A percentile compares a stretch with the other conserved stretches of the same genome.
phyloP scores from a whole-genome alignment of 2,797 vertebrate species.

The Leptoclinus maculatus region DNA sequence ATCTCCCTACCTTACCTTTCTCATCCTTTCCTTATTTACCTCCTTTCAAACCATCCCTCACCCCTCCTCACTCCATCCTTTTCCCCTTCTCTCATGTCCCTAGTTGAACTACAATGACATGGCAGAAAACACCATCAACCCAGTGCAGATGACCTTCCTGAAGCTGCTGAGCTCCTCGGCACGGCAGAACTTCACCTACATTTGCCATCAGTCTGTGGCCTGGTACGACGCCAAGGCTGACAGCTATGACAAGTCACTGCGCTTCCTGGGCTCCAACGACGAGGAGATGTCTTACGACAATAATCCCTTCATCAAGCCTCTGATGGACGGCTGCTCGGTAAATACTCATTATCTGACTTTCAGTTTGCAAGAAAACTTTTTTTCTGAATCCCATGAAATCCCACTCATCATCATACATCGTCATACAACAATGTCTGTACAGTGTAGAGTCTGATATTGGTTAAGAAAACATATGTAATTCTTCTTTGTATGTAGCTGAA shows the following conservation, averaged over 20 bases:
- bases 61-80: neutral
- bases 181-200: constrained; percentile 97
- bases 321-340: constrained; percentile 95
- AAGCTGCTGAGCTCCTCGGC: constrained; percentile 96
- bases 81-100: neutral
- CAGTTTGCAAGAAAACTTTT: constrained; percentile 44
- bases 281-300: constrained; percentile 99
- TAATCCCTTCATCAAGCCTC: constrained; percentile 93
- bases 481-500: neutral
- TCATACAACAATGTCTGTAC: neutral
- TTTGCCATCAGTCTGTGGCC: constrained; percentile 95
- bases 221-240: constrained; percentile 92
- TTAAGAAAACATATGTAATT: neutral
- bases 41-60: neutral
- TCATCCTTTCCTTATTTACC: neutral
- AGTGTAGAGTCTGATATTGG: neutral
- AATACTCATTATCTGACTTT: constrained; percentile 62
- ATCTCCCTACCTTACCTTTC: constrained; percentile 4
- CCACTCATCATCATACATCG: constrained; percentile 43
- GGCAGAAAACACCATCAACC: constrained; percentile 90
- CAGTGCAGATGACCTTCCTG: constrained; percentile 98
- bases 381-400: constrained; percentile 36
- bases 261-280: constrained; percentile 98
- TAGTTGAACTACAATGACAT: constrained; percentile 94
- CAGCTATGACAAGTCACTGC: constrained; percentile 93